Base-by-base conservation (phyloP, 2,113 vertebrate genomes). In the Spea bombifrons region DNA sequence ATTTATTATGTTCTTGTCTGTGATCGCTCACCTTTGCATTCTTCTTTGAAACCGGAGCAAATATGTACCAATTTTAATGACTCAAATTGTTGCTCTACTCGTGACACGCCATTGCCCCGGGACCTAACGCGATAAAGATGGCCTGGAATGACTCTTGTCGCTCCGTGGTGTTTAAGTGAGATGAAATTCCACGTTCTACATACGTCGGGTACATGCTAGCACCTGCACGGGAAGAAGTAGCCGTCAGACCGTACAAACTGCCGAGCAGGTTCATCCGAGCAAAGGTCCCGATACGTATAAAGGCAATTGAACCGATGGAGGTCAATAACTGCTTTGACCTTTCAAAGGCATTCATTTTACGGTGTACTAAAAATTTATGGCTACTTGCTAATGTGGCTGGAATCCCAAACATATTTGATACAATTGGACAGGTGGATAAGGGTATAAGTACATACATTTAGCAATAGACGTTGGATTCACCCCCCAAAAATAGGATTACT, bases 31-130 rank as follows among this genome's bases (percentile, higher is more conserved):
- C 70, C 55, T 74, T 71, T 80, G 45, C 61, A 74, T 80, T 80
- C 64, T 74, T 68, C 78, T 80, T 73, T 80, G 78, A 80, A 80
- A 80, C 63, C 74, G 78, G 71, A 80, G 78, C 71, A 80, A 80
- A 80, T 80, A 80, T 80, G 78, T 80, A 74, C n/a, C 71, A 74
- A 48, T 80, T 66, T 67, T 74, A 80, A 66, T 80, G 50, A 74
- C 43, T 68, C 7, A 61, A 30, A 59, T 67, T 45, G 71, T 49
- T 68, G 44, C n/a, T 68, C 44, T 48, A 7, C 6, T 17, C 30
- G 52, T 80, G 78, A 74, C 78, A 80, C 48, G 71, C 59, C 71
- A 61, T 74, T 68, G 78, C 78, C 78, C 53, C 15, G 10, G 78
- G 78, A 68, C 12, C 8, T 8, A 44, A 15, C 17, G 30, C 50